Conservation (phyloP, 2,888 invertebrate species). For the Eurytoma adleriae region DNA sequence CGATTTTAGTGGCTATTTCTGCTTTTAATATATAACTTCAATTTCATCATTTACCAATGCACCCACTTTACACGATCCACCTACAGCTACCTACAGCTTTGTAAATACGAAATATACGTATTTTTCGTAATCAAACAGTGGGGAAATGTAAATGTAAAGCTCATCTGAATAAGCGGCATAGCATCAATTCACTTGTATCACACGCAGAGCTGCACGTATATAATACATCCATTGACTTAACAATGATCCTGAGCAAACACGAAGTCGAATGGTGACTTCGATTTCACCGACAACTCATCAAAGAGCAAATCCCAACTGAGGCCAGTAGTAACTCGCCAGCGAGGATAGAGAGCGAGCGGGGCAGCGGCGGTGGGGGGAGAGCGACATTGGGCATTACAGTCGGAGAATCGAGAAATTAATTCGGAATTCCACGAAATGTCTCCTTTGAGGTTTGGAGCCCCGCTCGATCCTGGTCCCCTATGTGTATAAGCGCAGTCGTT, state of each 20-base stretch:
- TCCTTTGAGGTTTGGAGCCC: constrained; percentile 62
- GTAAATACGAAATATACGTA: no score
- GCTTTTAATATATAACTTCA: no score
- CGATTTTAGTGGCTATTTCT: no score
- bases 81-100: no score
- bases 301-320: constrained; percentile 38
- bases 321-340: neutral
- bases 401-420: constrained; percentile 67
- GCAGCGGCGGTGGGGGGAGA: no score
- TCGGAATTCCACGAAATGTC: constrained; percentile 67
- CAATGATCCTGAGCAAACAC: constrained; percentile 41
- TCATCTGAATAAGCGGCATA: constrained; percentile 11
- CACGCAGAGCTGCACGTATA: neutral
- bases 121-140: no score
- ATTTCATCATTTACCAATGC: no score
- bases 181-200: constrained; percentile 1
- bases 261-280: neutral
- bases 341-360: neutral
- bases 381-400: neutral
- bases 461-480: constrained; percentile 16
- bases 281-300: constrained; percentile 17
- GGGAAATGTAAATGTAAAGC: neutral
- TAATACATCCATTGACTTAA: neutral
- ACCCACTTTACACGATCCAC: no score
- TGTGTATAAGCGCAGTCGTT: neutral